These are phyloP conservation scores for Acanthosepion pharaonis DNA, from an alignment of 2,888 invertebrate species.

Conservation along the genomic window DNA sequence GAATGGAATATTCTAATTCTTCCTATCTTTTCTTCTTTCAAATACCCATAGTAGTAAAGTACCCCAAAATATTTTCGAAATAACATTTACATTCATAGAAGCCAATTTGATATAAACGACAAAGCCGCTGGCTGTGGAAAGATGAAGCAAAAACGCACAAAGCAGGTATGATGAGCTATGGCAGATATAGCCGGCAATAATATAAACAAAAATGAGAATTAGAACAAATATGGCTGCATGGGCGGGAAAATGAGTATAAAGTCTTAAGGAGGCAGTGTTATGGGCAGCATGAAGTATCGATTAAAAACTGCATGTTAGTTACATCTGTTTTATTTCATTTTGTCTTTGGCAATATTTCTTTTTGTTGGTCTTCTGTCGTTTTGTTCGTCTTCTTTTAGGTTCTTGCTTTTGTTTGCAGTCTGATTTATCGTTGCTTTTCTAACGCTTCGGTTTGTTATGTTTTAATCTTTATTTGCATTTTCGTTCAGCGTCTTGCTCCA, in stretches of 20 bases:
- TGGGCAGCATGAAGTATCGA: neutral
- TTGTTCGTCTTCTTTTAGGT: neutral
- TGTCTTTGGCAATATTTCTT: neutral
- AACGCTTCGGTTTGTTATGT: neutral
- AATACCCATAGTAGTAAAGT: neutral
- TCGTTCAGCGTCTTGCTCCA: neutral
- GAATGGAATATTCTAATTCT: neutral
- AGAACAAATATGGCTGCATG: neutral
- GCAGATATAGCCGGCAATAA: neutral
- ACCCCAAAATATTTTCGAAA: neutral
- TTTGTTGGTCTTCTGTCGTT: neutral
- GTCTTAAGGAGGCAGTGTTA: neutral
- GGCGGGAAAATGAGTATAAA: neutral
- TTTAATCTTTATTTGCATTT: neutral
- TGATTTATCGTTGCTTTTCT: neutral
- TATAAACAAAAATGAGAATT: neutral
- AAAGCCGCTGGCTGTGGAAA: neutral
- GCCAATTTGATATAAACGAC: neutral
- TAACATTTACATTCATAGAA: neutral
- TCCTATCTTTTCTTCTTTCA: neutral
- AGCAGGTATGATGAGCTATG: neutral
- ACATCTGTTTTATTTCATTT: neutral
- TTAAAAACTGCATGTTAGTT: neutral
- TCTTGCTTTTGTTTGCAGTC: neutral
- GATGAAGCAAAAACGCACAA: neutral